Conservation (phyloP, 2,888 invertebrate species). For the Oxystoma pomonae region DNA sequence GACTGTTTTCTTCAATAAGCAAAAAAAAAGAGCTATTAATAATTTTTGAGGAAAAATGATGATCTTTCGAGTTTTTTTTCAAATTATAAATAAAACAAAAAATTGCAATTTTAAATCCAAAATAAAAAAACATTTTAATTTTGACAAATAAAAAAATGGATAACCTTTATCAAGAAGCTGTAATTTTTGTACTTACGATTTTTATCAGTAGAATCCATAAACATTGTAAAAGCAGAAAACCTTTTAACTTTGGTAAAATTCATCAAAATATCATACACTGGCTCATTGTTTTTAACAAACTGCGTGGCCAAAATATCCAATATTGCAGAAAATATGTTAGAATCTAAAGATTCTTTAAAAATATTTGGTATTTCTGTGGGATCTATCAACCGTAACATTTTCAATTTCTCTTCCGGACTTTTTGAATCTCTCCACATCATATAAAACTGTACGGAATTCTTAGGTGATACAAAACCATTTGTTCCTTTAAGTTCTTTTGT, state of each 20-base stretch:
- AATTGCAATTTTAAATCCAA: too few relatives aligned
- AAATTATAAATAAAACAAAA: too few relatives aligned
- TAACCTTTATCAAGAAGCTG: too few relatives aligned
- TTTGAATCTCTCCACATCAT: constrained; percentile 58
- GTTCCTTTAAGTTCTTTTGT: too few relatives aligned
- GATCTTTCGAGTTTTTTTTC: too few relatives aligned
- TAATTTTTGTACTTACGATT: constrained; percentile 49
- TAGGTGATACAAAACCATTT: constrained; percentile 49
- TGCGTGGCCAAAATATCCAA: constrained; percentile 50
- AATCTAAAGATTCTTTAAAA: constrained; percentile 66
- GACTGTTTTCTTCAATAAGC: too few relatives aligned
- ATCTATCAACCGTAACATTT: constrained; percentile 58
- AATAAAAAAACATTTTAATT: too few relatives aligned
- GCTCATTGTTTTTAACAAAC: constrained; percentile 46
- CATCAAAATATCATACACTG: constrained; percentile 52
- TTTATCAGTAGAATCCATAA: constrained; percentile 57
- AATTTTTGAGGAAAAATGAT: too few relatives aligned
- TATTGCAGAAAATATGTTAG: constrained; percentile 58
- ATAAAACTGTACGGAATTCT: constrained; percentile 63
- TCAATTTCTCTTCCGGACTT: constrained; percentile 50
- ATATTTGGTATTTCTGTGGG: constrained; percentile 56
- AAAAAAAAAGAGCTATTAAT: too few relatives aligned
- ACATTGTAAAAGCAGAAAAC: constrained; percentile 62
- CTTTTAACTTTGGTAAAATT: constrained; percentile 57
- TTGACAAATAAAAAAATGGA: too few relatives aligned